These are phyloP conservation scores for Proisotoma minuta DNA, from an alignment of 2,888 invertebrate genomes.

Conservation along the genomic window DNA sequence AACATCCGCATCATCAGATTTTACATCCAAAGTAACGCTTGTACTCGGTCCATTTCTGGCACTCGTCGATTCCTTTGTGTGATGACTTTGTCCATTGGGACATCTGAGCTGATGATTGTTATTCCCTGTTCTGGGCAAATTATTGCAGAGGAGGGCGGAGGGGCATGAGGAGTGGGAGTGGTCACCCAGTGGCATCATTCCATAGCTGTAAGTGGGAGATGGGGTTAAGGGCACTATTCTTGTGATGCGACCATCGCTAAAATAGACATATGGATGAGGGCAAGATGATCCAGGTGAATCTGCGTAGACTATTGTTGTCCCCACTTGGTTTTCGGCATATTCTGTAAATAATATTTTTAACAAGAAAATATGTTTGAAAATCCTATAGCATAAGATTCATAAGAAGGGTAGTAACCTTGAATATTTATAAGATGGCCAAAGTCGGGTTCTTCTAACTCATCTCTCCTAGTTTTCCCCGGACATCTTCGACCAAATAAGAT, in stretches of 20 bases:
- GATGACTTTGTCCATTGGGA: background rate
- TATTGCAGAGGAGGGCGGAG: background rate
- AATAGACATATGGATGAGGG: constrained; percentile 21
- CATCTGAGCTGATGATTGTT: background rate
- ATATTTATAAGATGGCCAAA: constrained; percentile 22
- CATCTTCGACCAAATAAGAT: constrained; percentile 11
- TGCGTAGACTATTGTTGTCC: constrained; percentile 16
- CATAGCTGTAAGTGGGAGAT: background rate
- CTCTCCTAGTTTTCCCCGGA: background rate
- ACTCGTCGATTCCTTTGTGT: too few species aligned
- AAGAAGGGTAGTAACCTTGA: too few species aligned
- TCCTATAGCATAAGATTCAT: too few species aligned
- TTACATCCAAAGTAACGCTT: too few species aligned
- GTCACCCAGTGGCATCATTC: background rate
- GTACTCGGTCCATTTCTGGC: too few species aligned
- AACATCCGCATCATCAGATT: too few species aligned
- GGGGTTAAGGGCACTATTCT: constrained; percentile 17
- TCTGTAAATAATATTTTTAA: constrained; percentile 8
- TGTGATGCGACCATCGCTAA: constrained; percentile 13
- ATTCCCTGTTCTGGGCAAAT: background rate
- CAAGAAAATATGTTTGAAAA: background rate
- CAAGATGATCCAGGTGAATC: constrained; percentile 11
- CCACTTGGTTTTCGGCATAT: constrained; percentile 24
- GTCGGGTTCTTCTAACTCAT: constrained; percentile 3
- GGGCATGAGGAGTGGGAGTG: background rate